These are phyloP conservation scores for Hypolimnas misippus DNA, from an alignment of 2,888 invertebrate genomes.

Conservation along the genomic window DNA sequence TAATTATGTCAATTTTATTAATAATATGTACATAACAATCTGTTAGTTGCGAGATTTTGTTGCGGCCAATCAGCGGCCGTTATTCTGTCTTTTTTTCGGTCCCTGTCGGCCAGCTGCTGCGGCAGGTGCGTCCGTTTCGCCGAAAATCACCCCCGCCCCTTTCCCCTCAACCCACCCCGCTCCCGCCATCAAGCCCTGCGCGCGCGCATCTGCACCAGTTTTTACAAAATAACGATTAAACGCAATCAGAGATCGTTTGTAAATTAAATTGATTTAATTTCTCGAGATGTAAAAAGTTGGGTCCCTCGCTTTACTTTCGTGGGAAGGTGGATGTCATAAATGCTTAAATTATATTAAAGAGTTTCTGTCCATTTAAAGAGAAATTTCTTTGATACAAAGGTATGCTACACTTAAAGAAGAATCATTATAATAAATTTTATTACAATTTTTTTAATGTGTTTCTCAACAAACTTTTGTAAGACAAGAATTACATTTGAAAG, in stretches of 20 bases:
- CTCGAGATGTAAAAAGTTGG: constrained; percentile 15
- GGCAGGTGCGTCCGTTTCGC: constrained; percentile 64
- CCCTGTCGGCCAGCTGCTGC: constrained; percentile 43
- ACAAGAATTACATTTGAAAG: too few species aligned
- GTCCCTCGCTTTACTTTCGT: constrained; percentile 14
- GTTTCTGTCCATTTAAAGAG: constrained; percentile 11
- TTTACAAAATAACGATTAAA: constrained; percentile 28
- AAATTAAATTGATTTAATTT: constrained; percentile 19
- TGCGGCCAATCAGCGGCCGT: constrained; percentile 42
- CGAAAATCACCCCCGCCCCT: constrained; percentile 38
- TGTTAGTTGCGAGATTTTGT: constrained; percentile 18
- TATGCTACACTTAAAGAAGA: too few species aligned
- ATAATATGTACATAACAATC: constrained; percentile 8
- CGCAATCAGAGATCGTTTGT: constrained; percentile 29
- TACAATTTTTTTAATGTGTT: not conserved
- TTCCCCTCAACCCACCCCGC: constrained; percentile 13
- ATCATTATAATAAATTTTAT: too few species aligned
- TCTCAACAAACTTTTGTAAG: not conserved
- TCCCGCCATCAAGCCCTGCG: constrained; percentile 29
- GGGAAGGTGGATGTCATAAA: constrained; percentile 20
- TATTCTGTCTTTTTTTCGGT: constrained; percentile 41
- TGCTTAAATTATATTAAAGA: not conserved
- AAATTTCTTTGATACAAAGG: not conserved
- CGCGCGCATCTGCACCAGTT: constrained; percentile 38
- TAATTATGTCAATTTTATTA: not conserved